Conservation (phyloP, 2,113 vertebrate genomes). For the Chaenocephalus aceratus region DNA sequence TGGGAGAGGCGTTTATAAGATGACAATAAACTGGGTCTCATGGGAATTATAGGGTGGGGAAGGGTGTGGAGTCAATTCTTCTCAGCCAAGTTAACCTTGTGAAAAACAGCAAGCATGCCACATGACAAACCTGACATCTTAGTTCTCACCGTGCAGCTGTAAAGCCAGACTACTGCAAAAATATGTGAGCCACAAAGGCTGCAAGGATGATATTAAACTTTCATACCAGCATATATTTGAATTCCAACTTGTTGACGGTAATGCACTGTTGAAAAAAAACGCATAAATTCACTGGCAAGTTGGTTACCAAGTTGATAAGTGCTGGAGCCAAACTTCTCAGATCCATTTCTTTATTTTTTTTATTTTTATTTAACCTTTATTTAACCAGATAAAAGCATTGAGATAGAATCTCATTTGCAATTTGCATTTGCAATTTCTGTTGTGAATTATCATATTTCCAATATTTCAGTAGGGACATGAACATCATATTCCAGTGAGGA, state of each 20-base stretch:
- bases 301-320: not conserved
- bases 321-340: slow-evolving; percentile 6
- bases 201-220: not conserved
- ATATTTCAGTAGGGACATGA: slow-evolving; percentile 31
- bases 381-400: no score
- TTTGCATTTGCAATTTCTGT: slow-evolving; percentile 8
- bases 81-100: slow-evolving; percentile 46
- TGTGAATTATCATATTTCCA: slow-evolving; percentile 39
- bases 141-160: slow-evolving; percentile 18
- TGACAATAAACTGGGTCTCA: slow-evolving; percentile 68
- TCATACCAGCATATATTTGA: not conserved
- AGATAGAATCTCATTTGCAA: no score
- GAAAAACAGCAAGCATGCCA: slow-evolving; percentile 48
- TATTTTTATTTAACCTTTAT: no score
- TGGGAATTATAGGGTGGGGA: slow-evolving; percentile 68
- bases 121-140: slow-evolving; percentile 52
- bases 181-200: not conserved
- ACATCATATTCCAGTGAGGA: slow-evolving; percentile 41
- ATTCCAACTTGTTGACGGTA: not conserved
- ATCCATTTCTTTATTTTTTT: slow-evolving; percentile 1
- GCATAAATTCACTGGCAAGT: not conserved
- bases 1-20: slow-evolving; percentile 69
- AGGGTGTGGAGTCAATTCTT: slow-evolving; percentile 66
- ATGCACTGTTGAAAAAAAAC: not conserved
- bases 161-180: not conserved